Percentiles rank a stretch among this genome's conserved stretches.
Conservation (phyloP, 2,797 vertebrate species). For the Atherinosoma microstoma region DNA sequence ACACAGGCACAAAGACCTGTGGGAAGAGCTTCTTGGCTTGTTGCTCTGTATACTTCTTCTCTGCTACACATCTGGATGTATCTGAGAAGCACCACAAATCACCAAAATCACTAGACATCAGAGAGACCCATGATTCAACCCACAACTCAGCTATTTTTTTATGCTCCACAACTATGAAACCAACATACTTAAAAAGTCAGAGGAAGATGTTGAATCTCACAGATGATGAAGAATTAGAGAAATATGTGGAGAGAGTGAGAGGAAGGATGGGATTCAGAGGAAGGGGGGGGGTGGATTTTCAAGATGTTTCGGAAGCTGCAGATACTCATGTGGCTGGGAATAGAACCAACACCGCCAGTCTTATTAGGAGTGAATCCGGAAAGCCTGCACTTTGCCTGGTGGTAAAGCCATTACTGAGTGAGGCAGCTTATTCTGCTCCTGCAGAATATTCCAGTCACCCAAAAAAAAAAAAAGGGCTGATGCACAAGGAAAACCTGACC, state of each 20-base stretch:
- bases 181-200: conserved; percentile 51
- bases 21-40: conserved; percentile 96
- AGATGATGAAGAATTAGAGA: conserved; percentile 53
- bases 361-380: conserved; percentile 68
- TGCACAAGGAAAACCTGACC: conserved; percentile 77
- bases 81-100: conserved; percentile 84
- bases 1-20: conserved; percentile 96
- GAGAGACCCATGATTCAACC: conserved; percentile 49
- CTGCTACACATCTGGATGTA: conserved; percentile 95
- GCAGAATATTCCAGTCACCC: conserved; percentile 79
- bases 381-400: conserved; percentile 71
- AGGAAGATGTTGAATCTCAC: conserved; percentile 50
- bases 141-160: conserved; percentile 56
- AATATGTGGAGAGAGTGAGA: conserved; percentile 32
- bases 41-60: conserved; percentile 97
- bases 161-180: conserved; percentile 48
- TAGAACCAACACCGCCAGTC: conserved; percentile 75
- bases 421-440: conserved; percentile 67
- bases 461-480: conserved; percentile 79
- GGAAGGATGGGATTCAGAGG: conserved; percentile 26
- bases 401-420: conserved; percentile 81
- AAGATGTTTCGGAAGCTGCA: conserved; percentile 79
- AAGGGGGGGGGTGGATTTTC: conserved; percentile 60
- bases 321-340: conserved; percentile 79
- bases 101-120: conserved; percentile 66